Evolutionary conservation across 2,888 invertebrate genomes (phyloP).

Genomic region (Furcula furcula): DNA sequence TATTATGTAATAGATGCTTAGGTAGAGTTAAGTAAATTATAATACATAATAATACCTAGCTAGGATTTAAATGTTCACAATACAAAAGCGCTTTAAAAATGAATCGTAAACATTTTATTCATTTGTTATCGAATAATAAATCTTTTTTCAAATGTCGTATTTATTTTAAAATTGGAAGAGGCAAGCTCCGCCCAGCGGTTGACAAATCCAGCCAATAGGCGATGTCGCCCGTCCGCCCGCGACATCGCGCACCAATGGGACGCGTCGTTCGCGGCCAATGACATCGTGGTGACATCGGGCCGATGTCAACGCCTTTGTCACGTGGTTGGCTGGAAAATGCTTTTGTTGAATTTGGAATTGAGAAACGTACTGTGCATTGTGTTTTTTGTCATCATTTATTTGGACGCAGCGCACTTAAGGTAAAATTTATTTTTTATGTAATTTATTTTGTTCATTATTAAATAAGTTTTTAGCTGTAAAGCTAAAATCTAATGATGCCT

Average conservation of each 20-base stretch:
- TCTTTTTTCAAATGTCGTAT: background rate
- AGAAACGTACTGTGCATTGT: no score
- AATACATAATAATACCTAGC: no score
- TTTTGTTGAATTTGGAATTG: constrained; percentile 14
- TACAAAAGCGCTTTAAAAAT: background rate
- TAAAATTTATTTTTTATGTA: no score
- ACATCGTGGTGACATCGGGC: constrained; percentile 72
- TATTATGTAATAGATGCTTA: background rate
- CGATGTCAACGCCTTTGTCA: constrained; percentile 64
- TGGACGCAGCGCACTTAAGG: no score
- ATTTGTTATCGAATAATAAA: background rate
- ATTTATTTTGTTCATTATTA: no score
- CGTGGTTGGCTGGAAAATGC: constrained; percentile 38
- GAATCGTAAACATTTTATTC: background rate
- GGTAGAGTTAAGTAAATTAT: no score
- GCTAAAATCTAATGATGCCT: no score
- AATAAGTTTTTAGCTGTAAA: no score
- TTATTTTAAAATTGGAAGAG: constrained; percentile 54
- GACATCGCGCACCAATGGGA: constrained; percentile 66
- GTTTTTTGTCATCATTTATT: no score
- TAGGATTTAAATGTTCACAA: background rate
- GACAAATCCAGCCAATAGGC: constrained; percentile 69
- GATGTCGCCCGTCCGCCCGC: constrained; percentile 72
- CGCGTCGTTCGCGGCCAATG: constrained; percentile 67
- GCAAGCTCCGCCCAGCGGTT: constrained; percentile 53